A percentile compares a stretch with the other conserved stretches of the same genome.
phyloP scores from a whole-genome alignment of 2,797 vertebrate species.

The Parotocinclus haroldoi region DNA sequence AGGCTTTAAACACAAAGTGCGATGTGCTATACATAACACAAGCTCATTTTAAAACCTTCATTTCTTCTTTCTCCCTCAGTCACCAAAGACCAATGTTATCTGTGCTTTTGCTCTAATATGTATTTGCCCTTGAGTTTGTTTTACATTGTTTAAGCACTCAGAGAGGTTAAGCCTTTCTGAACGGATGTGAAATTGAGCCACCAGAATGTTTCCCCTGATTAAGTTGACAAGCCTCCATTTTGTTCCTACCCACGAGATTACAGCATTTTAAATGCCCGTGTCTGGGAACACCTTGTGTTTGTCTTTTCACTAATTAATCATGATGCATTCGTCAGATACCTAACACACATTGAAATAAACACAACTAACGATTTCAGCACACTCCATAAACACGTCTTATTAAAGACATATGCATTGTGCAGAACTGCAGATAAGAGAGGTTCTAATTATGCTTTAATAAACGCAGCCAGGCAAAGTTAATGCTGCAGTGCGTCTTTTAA shows the following conservation, averaged over 20 bases:
- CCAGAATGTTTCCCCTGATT: constrained; percentile 17
- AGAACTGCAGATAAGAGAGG: constrained; percentile 40
- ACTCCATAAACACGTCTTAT: constrained; percentile 44
- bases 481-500: constrained; percentile 48
- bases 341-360: constrained; percentile 25
- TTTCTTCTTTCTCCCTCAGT: too few relatives aligned
- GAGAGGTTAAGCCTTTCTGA: too few relatives aligned
- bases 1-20: too few relatives aligned
- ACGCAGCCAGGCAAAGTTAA: constrained; percentile 52
- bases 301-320: constrained; percentile 41
- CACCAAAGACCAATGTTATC: too few relatives aligned
- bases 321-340: constrained; percentile 28
- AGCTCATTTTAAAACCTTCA: too few relatives aligned
- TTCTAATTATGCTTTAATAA: constrained; percentile 47
- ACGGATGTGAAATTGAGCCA: too few relatives aligned
- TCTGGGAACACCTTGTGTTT: constrained; percentile 22
- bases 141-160: too few relatives aligned
- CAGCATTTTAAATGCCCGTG: constrained; percentile 30
- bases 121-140: too few relatives aligned
- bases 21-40: too few relatives aligned
- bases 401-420: constrained; percentile 43
- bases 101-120: too few relatives aligned
- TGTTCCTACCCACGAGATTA: not conserved
- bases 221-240: constrained; percentile 2
- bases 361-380: constrained; percentile 29